Evolutionary conservation across 2,113 vertebrate genomes (phyloP).

Genomic region (Taxidea taxus): DNA sequence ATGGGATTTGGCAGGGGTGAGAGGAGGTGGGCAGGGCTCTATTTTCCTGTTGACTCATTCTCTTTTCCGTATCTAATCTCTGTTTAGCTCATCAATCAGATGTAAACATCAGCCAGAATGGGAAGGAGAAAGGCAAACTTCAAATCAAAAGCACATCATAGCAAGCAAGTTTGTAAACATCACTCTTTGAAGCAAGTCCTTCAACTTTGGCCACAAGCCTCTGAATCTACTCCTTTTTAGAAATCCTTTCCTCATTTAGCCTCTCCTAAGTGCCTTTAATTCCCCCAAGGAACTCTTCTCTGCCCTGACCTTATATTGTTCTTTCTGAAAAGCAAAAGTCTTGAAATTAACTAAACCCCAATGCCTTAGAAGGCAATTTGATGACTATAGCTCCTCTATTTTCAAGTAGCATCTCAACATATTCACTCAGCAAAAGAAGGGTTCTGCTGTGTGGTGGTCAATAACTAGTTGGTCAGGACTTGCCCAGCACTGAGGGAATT

Average conservation of each 20-base stretch:
- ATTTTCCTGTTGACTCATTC: background rate
- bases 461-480: background rate
- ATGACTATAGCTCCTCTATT: background rate
- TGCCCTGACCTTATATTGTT: background rate
- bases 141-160: background rate
- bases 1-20: background rate
- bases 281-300: background rate
- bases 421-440: background rate
- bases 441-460: background rate
- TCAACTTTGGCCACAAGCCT: background rate
- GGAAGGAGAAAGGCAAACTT: background rate
- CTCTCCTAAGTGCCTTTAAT: background rate
- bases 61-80: background rate
- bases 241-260: background rate
- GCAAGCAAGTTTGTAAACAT: background rate
- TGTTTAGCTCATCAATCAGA: background rate
- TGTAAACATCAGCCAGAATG: slow-evolving; percentile 16
- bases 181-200: background rate
- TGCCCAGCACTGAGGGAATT: background rate
- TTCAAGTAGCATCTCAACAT: background rate
- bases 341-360: background rate
- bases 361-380: background rate
- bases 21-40: background rate
- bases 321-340: background rate
- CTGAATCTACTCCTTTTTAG: background rate